These are phyloP conservation scores for Eunapius fragilis DNA, from an alignment of 37 sponge, comb jelly and placozoan species.

Conservation along the genomic window DNA sequence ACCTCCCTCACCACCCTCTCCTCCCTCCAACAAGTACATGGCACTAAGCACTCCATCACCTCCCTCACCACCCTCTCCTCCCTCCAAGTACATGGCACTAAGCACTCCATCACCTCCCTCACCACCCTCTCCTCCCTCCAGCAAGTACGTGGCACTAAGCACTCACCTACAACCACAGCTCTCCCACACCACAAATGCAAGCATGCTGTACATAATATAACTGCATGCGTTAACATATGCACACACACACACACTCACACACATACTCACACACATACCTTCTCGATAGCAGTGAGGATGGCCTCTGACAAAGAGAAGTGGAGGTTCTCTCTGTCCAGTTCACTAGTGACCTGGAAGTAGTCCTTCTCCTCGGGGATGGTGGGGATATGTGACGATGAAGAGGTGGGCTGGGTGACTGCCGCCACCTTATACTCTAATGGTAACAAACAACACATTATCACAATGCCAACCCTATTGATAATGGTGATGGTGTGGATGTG, in stretches of 20 bases:
- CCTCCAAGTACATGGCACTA: no score
- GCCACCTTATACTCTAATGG: not conserved
- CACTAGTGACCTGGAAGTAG: conserved; percentile 58
- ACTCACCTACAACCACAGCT: not conserved
- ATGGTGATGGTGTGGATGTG: no score
- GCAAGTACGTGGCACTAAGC: not conserved
- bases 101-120: no score
- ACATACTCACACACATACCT: conserved; percentile 16
- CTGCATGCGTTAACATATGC: not conserved
- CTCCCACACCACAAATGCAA: not conserved
- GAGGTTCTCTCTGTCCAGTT: conserved; percentile 57
- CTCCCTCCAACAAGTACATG: no score
- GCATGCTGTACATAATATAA: not conserved
- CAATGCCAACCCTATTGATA: no score
- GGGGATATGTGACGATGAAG: not conserved
- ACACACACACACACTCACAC: not conserved
- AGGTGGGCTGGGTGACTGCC: not conserved
- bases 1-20: not conserved
- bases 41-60: no score
- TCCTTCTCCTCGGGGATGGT: conserved; percentile 30
- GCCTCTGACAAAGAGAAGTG: conserved; percentile 66
- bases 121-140: no score
- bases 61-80: no score
- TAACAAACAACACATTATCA: no score
- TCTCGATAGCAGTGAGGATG: conserved; percentile 46